phyloP scores from a whole-genome alignment of 2,797 vertebrate genomes.

The Microctenopoma stevenorrisi region DNA sequence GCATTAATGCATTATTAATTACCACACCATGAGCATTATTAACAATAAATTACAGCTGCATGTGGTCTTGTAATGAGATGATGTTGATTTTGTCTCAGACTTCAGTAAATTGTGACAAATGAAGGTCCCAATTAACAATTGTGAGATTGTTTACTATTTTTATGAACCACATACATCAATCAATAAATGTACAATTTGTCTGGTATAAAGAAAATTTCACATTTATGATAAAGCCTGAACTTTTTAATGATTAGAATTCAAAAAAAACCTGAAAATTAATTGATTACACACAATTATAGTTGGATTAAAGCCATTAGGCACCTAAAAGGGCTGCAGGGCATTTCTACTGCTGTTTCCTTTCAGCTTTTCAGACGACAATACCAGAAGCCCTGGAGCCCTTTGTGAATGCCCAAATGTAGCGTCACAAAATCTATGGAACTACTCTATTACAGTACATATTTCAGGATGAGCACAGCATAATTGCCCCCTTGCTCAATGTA shows the following conservation, averaged over 20 bases:
- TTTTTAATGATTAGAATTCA: not conserved
- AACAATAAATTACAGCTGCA: not conserved
- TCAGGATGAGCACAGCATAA: conserved; percentile 8
- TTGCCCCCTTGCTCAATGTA: not conserved
- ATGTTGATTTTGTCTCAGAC: not conserved
- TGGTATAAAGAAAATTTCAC: not conserved
- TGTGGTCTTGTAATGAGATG: not conserved
- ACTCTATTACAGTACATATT: conserved; percentile 30
- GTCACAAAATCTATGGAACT: not conserved
- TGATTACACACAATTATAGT: not conserved
- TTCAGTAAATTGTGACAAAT: not conserved
- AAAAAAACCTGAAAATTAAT: not conserved
- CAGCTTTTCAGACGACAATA: not conserved
- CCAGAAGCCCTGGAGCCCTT: conserved; percentile 54
- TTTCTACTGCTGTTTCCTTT: conserved; percentile 28
- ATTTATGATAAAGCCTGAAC: not conserved
- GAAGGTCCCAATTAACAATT: too few species aligned
- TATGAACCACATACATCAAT: too few species aligned
- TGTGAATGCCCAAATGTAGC: conserved; percentile 18
- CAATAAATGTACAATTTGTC: too few species aligned
- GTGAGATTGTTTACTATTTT: too few species aligned
- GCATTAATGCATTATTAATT: too few species aligned
- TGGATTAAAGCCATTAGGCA: conserved; percentile 19
- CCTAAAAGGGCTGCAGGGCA: conserved; percentile 58
- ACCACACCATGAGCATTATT: too few species aligned